Conservation (phyloP, 2,888 invertebrate genomes). For the Xestia sexstrigata region DNA sequence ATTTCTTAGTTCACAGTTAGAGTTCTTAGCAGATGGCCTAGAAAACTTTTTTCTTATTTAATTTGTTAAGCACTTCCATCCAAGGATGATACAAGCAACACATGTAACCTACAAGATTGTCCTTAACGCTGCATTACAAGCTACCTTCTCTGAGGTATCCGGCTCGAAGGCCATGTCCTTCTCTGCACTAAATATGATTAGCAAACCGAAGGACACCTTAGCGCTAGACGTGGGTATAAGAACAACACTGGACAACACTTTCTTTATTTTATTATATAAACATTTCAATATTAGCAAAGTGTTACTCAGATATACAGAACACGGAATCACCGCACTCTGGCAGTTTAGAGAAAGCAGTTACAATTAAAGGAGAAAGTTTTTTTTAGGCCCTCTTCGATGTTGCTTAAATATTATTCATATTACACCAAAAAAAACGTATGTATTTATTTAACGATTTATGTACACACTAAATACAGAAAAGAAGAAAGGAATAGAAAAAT, state of each 20-base stretch:
- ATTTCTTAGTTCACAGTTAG: too few species aligned
- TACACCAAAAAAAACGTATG: too few species aligned
- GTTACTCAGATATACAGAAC: neutral
- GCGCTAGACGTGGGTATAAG: neutral
- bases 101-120: neutral
- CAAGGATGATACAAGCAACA: neutral
- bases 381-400: too few species aligned
- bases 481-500: too few species aligned
- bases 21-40: neutral
- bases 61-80: neutral
- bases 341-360: neutral
- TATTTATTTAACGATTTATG: too few species aligned
- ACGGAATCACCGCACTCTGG: neutral
- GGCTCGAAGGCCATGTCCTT: constrained; percentile 3
- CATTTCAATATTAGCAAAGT: neutral
- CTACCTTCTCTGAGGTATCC: neutral
- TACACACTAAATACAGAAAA: too few species aligned
- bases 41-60: neutral
- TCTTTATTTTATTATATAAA: too few species aligned
- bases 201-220: neutral
- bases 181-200: constrained; percentile 30
- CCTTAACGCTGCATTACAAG: neutral
- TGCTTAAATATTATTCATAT: too few species aligned
- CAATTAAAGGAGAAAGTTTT: too few species aligned
- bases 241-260: neutral